phyloP scores from a whole-genome alignment of 2,888 invertebrate species.

The Eucera pruinosa region DNA sequence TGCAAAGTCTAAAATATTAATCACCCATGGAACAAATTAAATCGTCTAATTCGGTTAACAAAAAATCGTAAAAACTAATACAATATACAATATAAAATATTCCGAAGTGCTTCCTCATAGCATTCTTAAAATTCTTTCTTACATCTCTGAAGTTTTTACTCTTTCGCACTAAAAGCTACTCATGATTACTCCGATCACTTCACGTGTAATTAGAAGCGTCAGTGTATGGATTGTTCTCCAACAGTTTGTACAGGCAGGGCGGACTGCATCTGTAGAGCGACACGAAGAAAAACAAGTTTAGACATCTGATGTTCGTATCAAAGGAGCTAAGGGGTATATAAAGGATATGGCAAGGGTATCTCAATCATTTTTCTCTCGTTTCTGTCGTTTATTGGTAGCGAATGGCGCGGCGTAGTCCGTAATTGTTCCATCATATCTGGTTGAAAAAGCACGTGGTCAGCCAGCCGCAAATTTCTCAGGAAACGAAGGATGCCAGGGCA shows the following conservation, averaged over 20 bases:
- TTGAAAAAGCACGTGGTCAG: conserved; percentile 42
- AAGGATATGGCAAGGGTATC: not conserved
- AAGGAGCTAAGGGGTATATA: not conserved
- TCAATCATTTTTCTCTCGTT: conserved; percentile 56
- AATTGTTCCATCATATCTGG: conserved; percentile 54
- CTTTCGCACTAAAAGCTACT: not conserved
- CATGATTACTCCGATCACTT: not conserved
- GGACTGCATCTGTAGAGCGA: not conserved
- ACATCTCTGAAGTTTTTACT: no score
- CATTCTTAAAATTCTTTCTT: no score
- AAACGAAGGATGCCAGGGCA: conserved; percentile 10
- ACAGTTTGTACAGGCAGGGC: not conserved
- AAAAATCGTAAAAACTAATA: no score
- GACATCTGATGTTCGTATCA: not conserved
- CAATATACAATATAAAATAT: no score
- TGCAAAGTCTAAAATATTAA: no score
- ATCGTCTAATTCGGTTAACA: no score
- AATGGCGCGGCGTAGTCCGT: conserved; percentile 17
- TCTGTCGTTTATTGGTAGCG: conserved; percentile 46
- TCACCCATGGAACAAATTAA: no score
- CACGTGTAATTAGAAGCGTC: conserved; percentile 4
- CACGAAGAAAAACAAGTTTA: not conserved
- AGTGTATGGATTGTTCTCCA: not conserved
- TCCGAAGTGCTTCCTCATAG: no score
- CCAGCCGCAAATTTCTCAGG: conserved; percentile 38